A percentile compares a stretch with the other conserved stretches of the same genome.
Evolutionary conservation across 2,888 invertebrate species (phyloP).

Genomic region (Thyatira batis): DNA sequence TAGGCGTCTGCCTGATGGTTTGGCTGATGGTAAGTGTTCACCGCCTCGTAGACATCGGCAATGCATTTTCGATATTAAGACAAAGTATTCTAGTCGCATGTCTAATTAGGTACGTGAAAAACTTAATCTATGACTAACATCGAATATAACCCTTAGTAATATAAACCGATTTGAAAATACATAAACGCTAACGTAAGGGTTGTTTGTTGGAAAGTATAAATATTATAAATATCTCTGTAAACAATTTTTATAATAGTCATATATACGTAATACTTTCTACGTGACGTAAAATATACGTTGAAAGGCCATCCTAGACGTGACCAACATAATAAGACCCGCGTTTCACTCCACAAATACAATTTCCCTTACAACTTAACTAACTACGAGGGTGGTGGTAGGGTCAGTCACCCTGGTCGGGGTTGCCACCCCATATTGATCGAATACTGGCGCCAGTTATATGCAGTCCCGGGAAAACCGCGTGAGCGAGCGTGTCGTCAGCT

Average conservation of each 20-base stretch:
- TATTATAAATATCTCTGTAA: neutral
- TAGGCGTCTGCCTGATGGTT: too few relatives aligned
- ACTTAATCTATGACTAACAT: too few relatives aligned
- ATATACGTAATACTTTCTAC: neutral
- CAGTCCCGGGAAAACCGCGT: constrained; percentile 26
- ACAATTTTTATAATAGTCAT: neutral
- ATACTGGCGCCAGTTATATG: constrained; percentile 46
- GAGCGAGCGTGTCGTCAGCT: constrained; percentile 24
- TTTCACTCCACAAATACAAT: constrained; percentile 11
- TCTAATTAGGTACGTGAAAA: too few relatives aligned
- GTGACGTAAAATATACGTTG: neutral
- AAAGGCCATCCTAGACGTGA: constrained; percentile 14
- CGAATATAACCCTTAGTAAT: too few relatives aligned
- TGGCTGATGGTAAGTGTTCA: too few relatives aligned
- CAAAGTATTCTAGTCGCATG: too few relatives aligned
- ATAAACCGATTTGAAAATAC: too few relatives aligned
- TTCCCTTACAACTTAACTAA: constrained; percentile 1
- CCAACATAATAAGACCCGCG: constrained; percentile 34
- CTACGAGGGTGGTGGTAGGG: constrained; percentile 22
- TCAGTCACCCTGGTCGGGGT: constrained; percentile 17
- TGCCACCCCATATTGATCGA: constrained; percentile 61
- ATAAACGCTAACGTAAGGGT: too few relatives aligned
- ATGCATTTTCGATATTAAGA: too few relatives aligned
- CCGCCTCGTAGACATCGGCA: too few relatives aligned
- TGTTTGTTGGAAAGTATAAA: too few relatives aligned